phyloP scores from a whole-genome alignment of 2,113 vertebrate species.

The Corythornis cristatus region DNA sequence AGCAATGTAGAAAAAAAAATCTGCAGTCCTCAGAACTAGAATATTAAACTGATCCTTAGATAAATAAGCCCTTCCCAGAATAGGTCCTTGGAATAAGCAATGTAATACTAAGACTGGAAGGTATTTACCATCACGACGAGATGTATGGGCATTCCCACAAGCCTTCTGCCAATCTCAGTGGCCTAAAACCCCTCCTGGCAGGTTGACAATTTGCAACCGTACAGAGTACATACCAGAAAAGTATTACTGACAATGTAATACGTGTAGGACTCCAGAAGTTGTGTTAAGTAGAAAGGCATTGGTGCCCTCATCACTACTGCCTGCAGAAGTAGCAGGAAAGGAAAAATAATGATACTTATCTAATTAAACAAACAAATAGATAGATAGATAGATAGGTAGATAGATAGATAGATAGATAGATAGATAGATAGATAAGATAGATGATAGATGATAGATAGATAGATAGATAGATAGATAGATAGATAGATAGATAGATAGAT shows the following conservation, averaged over 20 bases:
- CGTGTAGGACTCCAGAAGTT: not conserved
- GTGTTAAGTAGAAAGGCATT: not conserved
- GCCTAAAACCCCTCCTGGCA: not conserved
- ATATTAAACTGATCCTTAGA: not conserved
- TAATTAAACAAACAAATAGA: not conserved
- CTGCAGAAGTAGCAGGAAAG: not conserved
- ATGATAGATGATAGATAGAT: too few species aligned
- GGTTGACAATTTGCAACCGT: not conserved
- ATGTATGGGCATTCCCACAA: not conserved
- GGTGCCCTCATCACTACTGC: not conserved
- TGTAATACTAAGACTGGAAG: not conserved
- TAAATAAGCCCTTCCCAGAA: not conserved
- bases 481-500: too few species aligned
- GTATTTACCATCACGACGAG: not conserved
- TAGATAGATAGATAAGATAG: too few species aligned
- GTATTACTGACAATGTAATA: not conserved
- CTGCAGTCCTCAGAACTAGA: not conserved
- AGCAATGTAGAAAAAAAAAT: not conserved
- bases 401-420: too few species aligned
- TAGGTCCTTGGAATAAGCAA: not conserved
- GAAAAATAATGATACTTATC: not conserved
- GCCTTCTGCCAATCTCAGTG: not conserved
- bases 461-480: too few species aligned
- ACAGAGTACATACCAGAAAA: not conserved
- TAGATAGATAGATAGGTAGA: not conserved